A percentile compares a stretch with the other conserved stretches of the same genome.
Evolutionary conservation across 2,797 vertebrate species (phyloP).

Genomic region (Pantherophis alleghaniensis): DNA sequence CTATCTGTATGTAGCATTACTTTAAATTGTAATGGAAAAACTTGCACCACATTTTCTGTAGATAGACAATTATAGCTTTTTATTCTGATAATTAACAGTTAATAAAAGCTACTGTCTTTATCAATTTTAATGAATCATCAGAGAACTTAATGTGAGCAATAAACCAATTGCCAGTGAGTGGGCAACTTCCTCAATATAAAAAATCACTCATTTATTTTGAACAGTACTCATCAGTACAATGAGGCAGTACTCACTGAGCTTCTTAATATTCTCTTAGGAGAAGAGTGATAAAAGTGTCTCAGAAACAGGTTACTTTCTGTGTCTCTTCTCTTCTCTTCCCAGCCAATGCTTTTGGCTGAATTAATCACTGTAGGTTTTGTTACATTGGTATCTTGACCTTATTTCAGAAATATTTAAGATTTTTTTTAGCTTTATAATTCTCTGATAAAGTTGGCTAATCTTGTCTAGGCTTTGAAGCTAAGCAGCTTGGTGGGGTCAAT

Average conservation of each 20-base stretch:
- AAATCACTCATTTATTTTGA: background rate
- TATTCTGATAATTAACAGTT: background rate
- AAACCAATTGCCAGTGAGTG: background rate
- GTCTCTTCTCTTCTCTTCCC: constrained; percentile 12
- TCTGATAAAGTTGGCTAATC: background rate
- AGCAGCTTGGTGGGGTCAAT: background rate
- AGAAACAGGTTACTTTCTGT: background rate
- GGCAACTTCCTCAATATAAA: background rate
- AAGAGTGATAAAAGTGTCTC: background rate
- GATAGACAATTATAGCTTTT: background rate
- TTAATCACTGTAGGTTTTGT: background rate
- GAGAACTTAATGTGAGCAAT: background rate
- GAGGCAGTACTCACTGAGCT: background rate
- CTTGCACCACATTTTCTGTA: background rate
- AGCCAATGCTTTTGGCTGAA: background rate
- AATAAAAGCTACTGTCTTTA: background rate
- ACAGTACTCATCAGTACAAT: background rate
- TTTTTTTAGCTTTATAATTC: background rate
- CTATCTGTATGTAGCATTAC: background rate
- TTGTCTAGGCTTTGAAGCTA: background rate
- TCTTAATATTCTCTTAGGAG: background rate
- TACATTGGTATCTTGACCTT: background rate
- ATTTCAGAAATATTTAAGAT: background rate
- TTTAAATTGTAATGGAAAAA: constrained; percentile 1
- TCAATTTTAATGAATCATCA: background rate